Evolutionary conservation across 2,888 invertebrate genomes (phyloP).

Genomic region (Xestia sexstrigata): DNA sequence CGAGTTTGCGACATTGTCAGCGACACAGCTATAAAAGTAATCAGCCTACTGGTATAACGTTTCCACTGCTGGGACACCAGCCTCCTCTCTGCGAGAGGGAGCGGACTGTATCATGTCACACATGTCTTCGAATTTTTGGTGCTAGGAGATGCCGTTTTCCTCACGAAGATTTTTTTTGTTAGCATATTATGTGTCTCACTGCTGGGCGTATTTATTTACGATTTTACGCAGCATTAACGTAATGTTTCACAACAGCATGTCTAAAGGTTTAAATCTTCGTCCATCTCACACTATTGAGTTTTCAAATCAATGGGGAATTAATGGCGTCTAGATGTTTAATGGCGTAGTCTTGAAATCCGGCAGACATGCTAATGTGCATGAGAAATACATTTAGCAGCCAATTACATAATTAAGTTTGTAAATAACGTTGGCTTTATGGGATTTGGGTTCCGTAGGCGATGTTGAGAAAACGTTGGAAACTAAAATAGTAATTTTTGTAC

Average conservation of each 20-base stretch:
- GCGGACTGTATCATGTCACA: neutral
- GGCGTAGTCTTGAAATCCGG: slow-evolving; percentile 38
- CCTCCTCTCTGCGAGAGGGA: neutral
- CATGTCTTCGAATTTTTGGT: neutral
- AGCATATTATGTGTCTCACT: too few relatives aligned
- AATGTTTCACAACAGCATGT: neutral
- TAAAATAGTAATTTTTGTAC: neutral
- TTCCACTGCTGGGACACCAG: neutral
- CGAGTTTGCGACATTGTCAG: too few relatives aligned
- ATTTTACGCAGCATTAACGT: neutral
- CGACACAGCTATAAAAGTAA: too few relatives aligned
- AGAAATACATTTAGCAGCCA: slow-evolving; percentile 57
- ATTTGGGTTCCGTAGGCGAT: slow-evolving; percentile 22
- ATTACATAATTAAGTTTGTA: slow-evolving; percentile 65
- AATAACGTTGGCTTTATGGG: slow-evolving; percentile 44
- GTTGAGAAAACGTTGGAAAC: neutral
- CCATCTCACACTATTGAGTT: slow-evolving; percentile 35
- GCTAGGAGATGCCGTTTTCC: neutral
- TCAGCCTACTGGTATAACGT: too few relatives aligned
- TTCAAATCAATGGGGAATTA: slow-evolving; percentile 58
- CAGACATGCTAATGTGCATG: slow-evolving; percentile 53
- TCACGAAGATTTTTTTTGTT: neutral
- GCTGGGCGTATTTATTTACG: neutral
- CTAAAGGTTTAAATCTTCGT: neutral
- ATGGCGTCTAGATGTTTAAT: slow-evolving; percentile 45